phyloP scores from a whole-genome alignment of 2,888 invertebrate genomes.

The Sarcophaga rosellei region DNA sequence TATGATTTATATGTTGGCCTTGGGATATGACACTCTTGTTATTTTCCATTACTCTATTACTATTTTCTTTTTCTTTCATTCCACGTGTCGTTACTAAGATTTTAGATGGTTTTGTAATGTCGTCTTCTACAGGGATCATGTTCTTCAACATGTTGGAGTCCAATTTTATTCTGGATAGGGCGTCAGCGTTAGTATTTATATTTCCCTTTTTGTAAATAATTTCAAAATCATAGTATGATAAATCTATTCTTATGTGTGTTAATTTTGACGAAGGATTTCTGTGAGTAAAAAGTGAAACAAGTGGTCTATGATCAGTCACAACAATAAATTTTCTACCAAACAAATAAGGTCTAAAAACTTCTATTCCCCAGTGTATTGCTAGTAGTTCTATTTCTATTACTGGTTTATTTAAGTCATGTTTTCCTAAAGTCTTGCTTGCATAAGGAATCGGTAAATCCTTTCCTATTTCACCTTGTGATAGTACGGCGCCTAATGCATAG shows the following conservation, averaged over 20 bases:
- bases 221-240: slow-evolving; percentile 69
- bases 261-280: slow-evolving; percentile 16
- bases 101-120: too few relatives aligned
- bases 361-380: slow-evolving; percentile 61
- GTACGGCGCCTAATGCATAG: slow-evolving; percentile 70
- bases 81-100: too few relatives aligned
- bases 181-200: slow-evolving; percentile 5
- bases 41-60: background rate
- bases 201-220: slow-evolving; percentile 63
- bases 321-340: slow-evolving; percentile 71
- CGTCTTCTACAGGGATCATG: too few relatives aligned
- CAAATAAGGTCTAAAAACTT: slow-evolving; percentile 73
- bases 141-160: slow-evolving; percentile 12
- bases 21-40: slow-evolving; percentile 12
- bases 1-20: slow-evolving; percentile 12
- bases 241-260: slow-evolving; percentile 17
- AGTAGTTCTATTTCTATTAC: slow-evolving; percentile 72
- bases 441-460: slow-evolving; percentile 2
- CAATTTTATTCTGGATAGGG: slow-evolving; percentile 5
- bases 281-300: slow-evolving; percentile 62
- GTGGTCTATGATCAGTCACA: slow-evolving; percentile 58
- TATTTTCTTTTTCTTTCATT: slow-evolving; percentile 5
- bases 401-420: slow-evolving; percentile 24
- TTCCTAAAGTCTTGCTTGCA: slow-evolving; percentile 39
- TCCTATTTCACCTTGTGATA: slow-evolving; percentile 52